phyloP scores from a whole-genome alignment of 2,797 vertebrate genomes.

The Sebastes flavidus region DNA sequence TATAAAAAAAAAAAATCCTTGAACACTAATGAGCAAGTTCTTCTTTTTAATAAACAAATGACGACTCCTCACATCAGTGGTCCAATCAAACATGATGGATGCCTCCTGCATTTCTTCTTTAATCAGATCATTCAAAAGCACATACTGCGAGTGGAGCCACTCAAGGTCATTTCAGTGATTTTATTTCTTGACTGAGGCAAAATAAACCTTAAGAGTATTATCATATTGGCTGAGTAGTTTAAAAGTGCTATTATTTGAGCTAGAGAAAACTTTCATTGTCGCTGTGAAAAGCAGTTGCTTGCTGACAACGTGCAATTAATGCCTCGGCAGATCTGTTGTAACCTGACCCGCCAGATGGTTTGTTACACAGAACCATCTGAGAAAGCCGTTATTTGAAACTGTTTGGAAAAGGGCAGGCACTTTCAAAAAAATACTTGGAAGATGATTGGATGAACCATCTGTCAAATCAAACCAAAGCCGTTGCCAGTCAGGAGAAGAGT shows the following conservation, averaged over 20 bases:
- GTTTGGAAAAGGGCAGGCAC: not conserved
- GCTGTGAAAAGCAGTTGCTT: not conserved
- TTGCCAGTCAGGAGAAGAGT: not conserved
- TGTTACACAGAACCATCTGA: not conserved
- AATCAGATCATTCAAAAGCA: not conserved
- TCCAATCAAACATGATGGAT: slow-evolving; percentile 4
- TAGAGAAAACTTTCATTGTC: not conserved
- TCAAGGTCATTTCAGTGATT: not conserved
- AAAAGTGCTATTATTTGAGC: not conserved
- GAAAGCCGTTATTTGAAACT: not conserved
- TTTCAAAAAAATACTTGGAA: not conserved
- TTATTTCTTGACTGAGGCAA: not conserved
- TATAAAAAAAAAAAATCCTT: not conserved
- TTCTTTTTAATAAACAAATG: not conserved
- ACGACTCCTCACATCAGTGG: not conserved
- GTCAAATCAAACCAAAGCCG: not conserved
- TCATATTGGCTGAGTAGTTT: not conserved
- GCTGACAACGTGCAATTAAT: not conserved
- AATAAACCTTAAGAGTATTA: not conserved
- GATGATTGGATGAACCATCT: not conserved
- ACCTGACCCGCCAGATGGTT: not conserved
- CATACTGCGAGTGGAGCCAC: not conserved
- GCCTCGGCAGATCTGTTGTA: not conserved
- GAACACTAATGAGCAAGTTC: not conserved
- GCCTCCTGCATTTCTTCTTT: not conserved